Percentiles rank a stretch among this genome's conserved stretches.
These are phyloP conservation scores for Siderastrea siderea DNA, from an alignment of 92 coral and sea anemone genomes.

Conservation along the genomic window DNA sequence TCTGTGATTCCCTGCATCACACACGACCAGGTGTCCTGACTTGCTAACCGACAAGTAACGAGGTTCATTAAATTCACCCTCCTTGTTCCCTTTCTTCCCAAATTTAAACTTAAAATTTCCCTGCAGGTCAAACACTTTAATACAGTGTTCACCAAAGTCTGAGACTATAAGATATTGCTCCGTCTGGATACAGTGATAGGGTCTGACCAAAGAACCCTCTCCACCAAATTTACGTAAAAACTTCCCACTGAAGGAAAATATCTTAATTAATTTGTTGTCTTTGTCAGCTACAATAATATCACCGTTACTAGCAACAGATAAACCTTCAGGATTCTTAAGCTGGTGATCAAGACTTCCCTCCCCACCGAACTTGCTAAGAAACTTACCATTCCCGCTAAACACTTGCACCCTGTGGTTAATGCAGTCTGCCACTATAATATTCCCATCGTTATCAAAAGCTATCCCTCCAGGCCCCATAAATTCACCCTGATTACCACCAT, in stretches of 20 bases:
- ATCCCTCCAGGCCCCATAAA: background rate
- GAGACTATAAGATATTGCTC: no score
- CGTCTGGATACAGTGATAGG: background rate
- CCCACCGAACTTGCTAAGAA: background rate
- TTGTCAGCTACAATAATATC: background rate
- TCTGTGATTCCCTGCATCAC: no score
- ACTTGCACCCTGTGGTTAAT: background rate
- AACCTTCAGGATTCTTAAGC: background rate
- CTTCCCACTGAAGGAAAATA: background rate
- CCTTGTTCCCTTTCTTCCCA: no score
- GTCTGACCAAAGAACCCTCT: background rate
- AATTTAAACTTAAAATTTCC: no score
- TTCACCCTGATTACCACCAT: background rate
- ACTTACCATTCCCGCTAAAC: background rate
- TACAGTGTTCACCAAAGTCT: no score
- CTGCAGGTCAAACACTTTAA: no score
- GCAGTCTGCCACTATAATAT: background rate
- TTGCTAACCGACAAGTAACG: no score
- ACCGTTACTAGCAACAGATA: background rate
- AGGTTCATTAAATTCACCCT: no score
- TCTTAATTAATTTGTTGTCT: background rate
- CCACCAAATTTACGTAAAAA: background rate
- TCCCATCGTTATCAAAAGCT: background rate
- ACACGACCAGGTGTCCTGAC: no score
- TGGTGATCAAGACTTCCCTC: background rate